These are phyloP conservation scores for Hydrolagus affinis DNA, from an alignment of 2,113 vertebrate genomes.

Conservation along the genomic window DNA sequence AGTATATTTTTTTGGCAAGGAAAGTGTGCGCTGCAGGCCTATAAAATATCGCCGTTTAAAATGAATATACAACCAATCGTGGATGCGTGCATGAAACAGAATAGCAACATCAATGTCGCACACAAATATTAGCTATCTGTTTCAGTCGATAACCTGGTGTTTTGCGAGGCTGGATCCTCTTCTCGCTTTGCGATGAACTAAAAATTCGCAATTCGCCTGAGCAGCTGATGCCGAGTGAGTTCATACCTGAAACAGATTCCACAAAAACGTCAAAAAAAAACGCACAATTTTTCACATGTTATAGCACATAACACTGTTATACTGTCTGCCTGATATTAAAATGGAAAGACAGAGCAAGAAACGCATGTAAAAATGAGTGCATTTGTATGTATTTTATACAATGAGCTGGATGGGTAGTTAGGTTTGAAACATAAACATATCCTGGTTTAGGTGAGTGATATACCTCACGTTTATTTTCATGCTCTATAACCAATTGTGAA, in stretches of 20 bases:
- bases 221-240: background rate
- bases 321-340: background rate
- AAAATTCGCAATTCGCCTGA: constrained; percentile 3
- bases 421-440: background rate
- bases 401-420: constrained; percentile 23
- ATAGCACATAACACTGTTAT: background rate
- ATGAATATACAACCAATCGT: background rate
- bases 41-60: background rate
- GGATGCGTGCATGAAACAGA: background rate
- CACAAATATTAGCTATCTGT: background rate
- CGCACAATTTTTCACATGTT: background rate
- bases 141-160: background rate
- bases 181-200: too few relatives aligned
- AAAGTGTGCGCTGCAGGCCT: too few relatives aligned
- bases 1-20: background rate
- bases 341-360: background rate
- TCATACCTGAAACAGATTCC: background rate
- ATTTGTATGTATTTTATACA: too few relatives aligned
- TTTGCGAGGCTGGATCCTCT: background rate
- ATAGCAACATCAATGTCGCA: background rate
- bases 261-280: background rate
- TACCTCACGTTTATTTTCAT: background rate
- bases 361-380: background rate
- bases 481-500: background rate
- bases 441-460: background rate